These are phyloP conservation scores for Neostethus bicornis DNA, from an alignment of 2,797 vertebrate genomes.

Conservation along the genomic window DNA sequence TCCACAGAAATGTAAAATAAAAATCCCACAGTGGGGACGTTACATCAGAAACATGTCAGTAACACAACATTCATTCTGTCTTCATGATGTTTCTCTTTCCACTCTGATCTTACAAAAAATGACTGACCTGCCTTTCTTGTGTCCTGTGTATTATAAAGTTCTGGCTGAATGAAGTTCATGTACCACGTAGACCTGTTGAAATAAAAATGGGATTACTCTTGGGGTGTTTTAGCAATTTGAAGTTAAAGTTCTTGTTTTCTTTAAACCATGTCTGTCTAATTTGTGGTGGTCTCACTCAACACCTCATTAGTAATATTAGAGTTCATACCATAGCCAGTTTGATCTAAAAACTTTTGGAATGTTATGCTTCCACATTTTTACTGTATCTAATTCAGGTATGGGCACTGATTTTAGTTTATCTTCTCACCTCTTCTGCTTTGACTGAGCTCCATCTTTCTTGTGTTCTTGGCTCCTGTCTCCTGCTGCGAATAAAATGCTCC, in stretches of 20 bases:
- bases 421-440: constrained; percentile 17
- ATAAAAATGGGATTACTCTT: neutral
- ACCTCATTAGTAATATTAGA: neutral
- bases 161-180: neutral
- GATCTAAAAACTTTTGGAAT: neutral
- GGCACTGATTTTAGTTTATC: constrained; percentile 15
- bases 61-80: neutral
- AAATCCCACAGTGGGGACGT: neutral
- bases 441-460: constrained; percentile 12
- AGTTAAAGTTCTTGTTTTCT: too few species aligned
- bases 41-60: neutral
- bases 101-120: neutral
- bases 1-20: neutral
- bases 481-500: constrained; percentile 59
- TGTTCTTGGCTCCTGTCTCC: constrained; percentile 47
- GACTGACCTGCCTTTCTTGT: neutral
- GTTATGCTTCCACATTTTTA: neutral
- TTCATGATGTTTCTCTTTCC: neutral
- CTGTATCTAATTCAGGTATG: neutral
- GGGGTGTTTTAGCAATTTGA: neutral
- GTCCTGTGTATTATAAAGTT: neutral
- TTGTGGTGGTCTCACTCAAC: neutral
- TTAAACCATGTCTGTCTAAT: neutral
- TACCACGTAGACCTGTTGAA: too few species aligned
- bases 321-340: neutral